Evolutionary conservation across 2,888 invertebrate species (phyloP).

Genomic region (Drosophila pseudotalamancana): DNA sequence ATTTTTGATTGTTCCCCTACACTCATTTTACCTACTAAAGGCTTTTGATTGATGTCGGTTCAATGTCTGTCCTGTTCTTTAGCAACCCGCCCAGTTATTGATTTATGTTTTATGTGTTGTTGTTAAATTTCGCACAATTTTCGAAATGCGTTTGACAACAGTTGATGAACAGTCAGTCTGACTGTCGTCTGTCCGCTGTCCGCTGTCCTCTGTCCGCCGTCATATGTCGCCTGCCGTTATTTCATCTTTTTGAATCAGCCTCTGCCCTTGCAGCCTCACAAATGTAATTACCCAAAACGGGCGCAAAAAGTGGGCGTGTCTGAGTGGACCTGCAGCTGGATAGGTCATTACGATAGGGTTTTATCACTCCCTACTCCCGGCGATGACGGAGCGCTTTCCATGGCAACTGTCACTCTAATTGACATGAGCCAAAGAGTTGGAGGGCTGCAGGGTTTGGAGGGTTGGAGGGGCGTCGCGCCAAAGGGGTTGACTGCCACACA

Average conservation of each 20-base stretch:
- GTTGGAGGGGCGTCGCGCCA: too few relatives aligned
- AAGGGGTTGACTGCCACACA: conserved; percentile 2
- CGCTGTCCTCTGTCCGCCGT: conserved; percentile 1
- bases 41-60: conserved; percentile 69
- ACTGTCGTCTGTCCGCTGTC: background rate
- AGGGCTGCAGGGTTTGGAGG: conserved; percentile 8
- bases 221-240: conserved; percentile 9
- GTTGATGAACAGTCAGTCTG: conserved; percentile 48
- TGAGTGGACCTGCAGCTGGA: conserved; percentile 22
- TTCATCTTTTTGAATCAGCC: conserved; percentile 14
- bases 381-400: conserved; percentile 40
- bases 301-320: conserved; percentile 44
- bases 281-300: conserved; percentile 70
- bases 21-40: conserved; percentile 52
- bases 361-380: conserved; percentile 24
- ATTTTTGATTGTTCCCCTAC: conserved; percentile 43
- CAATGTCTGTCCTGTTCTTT: conserved; percentile 40
- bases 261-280: conserved; percentile 28
- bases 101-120: conserved; percentile 67
- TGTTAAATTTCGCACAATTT: conserved; percentile 64
- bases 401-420: conserved; percentile 72
- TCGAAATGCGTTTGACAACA: conserved; percentile 73
- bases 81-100: conserved; percentile 47
- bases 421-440: conserved; percentile 59
- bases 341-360: conserved; percentile 27